Conservation (phyloP, 2,888 invertebrate genomes). For the Isoperla grammatica region DNA sequence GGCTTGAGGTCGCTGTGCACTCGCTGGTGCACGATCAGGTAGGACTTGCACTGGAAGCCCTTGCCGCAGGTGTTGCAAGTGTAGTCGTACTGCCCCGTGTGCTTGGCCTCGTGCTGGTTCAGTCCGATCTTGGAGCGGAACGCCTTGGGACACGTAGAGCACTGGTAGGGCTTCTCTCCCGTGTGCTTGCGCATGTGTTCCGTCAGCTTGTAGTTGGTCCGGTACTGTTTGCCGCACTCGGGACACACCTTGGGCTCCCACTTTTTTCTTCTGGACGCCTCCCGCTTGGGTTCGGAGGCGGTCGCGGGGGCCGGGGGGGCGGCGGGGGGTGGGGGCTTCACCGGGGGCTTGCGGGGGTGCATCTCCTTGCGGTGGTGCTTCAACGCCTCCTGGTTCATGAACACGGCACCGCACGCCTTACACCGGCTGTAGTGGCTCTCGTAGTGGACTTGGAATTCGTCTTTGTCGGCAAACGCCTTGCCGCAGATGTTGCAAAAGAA, state of each 20-base stretch:
- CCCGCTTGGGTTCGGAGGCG: conserved; percentile 28
- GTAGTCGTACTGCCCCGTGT: conserved; percentile 53
- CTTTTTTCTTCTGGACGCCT: conserved; percentile 38
- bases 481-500: conserved; percentile 44
- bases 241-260: conserved; percentile 48
- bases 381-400: conserved; percentile 46
- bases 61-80: conserved; percentile 55
- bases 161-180: conserved; percentile 55
- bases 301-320: background rate
- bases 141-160: conserved; percentile 51
- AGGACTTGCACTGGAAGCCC: conserved; percentile 56
- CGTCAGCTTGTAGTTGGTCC: conserved; percentile 53
- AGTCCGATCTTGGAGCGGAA: conserved; percentile 56
- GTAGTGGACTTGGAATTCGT: conserved; percentile 42
- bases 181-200: conserved; percentile 50
- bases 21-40: conserved; percentile 54
- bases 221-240: conserved; percentile 53
- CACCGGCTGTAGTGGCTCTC: conserved; percentile 44
- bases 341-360: conserved; percentile 31
- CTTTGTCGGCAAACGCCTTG: conserved; percentile 40
- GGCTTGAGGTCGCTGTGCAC: conserved; percentile 55
- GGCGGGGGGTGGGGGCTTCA: background rate
- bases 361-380: conserved; percentile 40
- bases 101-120: conserved; percentile 55
- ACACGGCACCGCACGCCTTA: conserved; percentile 44